Conservation (phyloP, 2,113 vertebrate species). For the Hippocampus comes region DNA sequence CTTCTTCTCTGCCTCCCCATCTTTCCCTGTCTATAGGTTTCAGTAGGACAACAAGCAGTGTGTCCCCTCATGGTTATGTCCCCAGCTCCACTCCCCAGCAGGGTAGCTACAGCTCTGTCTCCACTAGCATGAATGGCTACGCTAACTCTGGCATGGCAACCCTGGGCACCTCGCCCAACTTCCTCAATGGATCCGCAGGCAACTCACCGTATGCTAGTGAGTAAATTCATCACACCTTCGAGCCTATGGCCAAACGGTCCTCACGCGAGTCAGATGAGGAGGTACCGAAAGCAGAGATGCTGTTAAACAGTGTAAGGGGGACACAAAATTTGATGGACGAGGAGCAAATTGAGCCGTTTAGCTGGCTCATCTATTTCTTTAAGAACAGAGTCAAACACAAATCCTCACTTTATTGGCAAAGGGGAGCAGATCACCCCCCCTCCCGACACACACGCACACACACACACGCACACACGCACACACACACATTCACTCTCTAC, state of each 20-base stretch:
- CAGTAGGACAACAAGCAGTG: slow-evolving; percentile 93
- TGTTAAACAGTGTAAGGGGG: slow-evolving; percentile 3
- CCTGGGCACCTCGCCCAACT: slow-evolving; percentile 91
- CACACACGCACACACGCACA: slow-evolving; percentile 60
- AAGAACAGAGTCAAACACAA: slow-evolving; percentile 68
- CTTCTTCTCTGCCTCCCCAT: slow-evolving; percentile 37
- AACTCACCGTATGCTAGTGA: slow-evolving; percentile 98
- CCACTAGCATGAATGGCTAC: slow-evolving; percentile 96
- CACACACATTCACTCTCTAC: slow-evolving; percentile 85
- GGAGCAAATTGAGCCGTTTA: slow-evolving; percentile 47
- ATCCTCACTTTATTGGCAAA: slow-evolving; percentile 62
- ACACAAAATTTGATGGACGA: slow-evolving; percentile 15
- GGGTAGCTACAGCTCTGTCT: slow-evolving; percentile 92
- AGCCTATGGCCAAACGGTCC: not conserved
- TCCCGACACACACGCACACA: slow-evolving; percentile 12
- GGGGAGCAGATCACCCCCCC: slow-evolving; percentile 57
- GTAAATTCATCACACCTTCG: slow-evolving; percentile 63
- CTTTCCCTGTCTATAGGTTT: slow-evolving; percentile 77
- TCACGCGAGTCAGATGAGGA: not conserved
- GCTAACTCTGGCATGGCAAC: slow-evolving; percentile 95
- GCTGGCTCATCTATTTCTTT: slow-evolving; percentile 70
- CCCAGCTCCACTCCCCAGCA: slow-evolving; percentile 96
- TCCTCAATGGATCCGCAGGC: slow-evolving; percentile 95
- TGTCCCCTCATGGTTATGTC: slow-evolving; percentile 93
- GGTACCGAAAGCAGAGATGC: not conserved